Conservation (phyloP, 30 jellyfish, hydroid and myxozoan species). For the Hydractinia echinata region DNA sequence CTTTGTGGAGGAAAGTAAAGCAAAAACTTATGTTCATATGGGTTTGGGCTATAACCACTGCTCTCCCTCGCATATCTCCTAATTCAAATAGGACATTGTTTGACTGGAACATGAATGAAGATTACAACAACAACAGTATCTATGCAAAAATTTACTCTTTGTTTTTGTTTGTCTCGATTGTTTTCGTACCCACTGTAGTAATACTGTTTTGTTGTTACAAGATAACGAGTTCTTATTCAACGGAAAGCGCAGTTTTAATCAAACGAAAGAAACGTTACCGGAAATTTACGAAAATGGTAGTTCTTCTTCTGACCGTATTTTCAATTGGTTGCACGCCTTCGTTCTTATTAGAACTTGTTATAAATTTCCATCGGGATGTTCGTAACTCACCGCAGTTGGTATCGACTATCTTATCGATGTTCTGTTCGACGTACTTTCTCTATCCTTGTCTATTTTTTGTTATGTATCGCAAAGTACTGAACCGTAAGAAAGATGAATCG, state of each 20-base stretch:
- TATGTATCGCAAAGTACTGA: not conserved
- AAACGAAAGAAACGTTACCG: constrained; percentile 3
- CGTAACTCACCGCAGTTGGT: not conserved
- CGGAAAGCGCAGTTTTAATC: constrained; percentile 7
- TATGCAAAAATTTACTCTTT: not conserved
- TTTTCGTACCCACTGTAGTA: not conserved
- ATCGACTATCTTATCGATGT: not conserved
- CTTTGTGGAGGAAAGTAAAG: not conserved
- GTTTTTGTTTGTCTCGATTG: not conserved
- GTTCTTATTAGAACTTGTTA: not conserved
- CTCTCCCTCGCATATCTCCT: not conserved
- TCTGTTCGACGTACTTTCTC: not conserved
- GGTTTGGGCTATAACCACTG: not conserved
- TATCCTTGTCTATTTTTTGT: not conserved
- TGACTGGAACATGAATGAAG: not conserved
- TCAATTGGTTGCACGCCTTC: not conserved
- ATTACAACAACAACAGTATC: not conserved
- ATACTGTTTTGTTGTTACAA: not conserved
- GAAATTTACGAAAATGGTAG: not conserved
- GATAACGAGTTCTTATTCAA: not conserved
- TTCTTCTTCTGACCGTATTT: not conserved
- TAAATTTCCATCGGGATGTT: not conserved
- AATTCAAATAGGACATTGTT: not conserved
- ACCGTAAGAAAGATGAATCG: no score
- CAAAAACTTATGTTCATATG: not conserved